These are phyloP conservation scores for Rhabdornis inornatus DNA, from an alignment of 2,113 vertebrate genomes.

Conservation along the genomic window DNA sequence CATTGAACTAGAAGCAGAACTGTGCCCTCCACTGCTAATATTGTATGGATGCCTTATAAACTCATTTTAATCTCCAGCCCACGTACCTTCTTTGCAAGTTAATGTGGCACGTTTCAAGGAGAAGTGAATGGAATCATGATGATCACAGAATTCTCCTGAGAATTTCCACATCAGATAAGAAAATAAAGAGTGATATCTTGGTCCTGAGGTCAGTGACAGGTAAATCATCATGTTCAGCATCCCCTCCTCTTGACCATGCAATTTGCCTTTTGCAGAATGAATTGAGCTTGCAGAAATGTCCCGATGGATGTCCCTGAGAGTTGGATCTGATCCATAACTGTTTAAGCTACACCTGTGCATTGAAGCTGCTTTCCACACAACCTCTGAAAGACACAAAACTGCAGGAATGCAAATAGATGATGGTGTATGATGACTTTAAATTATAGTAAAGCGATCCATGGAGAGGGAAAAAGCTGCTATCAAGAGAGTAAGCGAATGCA, in stretches of 20 bases:
- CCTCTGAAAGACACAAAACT: conserved; percentile 35
- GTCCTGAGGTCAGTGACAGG: conserved; percentile 1
- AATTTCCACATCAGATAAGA: conserved; percentile 6
- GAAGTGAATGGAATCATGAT: background rate
- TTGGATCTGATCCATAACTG: conserved; percentile 24
- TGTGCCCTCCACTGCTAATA: background rate
- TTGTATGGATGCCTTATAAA: background rate
- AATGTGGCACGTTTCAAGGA: conserved; percentile 49
- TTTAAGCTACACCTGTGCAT: conserved; percentile 42
- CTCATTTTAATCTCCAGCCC: conserved; percentile 25
- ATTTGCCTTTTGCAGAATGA: background rate
- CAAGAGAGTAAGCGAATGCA: background rate
- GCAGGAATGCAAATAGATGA: conserved; percentile 55
- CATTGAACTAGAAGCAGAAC: background rate
- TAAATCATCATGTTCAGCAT: background rate
- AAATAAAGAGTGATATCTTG: conserved; percentile 27
- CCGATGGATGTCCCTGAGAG: background rate
- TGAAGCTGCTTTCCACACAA: conserved; percentile 14
- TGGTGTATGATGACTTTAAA: conserved; percentile 42
- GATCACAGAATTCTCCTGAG: conserved; percentile 17
- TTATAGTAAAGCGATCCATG: conserved; percentile 20
- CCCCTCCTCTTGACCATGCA: background rate
- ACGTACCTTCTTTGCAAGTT: conserved; percentile 45
- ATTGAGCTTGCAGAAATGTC: background rate
- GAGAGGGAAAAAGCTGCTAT: background rate